Evolutionary conservation across 2,797 vertebrate genomes (phyloP).

Genomic region (Diceros bicornis): DNA sequence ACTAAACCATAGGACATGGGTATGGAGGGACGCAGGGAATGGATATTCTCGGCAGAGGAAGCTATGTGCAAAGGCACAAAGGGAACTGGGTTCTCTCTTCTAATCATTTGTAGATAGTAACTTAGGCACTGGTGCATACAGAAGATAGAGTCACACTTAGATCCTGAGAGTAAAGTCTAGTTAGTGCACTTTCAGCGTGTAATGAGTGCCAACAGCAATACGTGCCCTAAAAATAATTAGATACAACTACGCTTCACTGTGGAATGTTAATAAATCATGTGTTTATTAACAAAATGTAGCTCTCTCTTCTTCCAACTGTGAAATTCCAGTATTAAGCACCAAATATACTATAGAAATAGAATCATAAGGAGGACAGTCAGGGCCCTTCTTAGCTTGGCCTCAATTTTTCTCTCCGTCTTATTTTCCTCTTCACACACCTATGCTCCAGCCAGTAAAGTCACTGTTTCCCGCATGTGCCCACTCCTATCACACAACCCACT

Average conservation of each 20-base stretch:
- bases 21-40: not conserved
- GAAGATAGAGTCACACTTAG: not conserved
- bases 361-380: not conserved
- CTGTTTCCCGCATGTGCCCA: not conserved
- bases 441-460: not conserved
- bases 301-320: not conserved
- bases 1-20: not conserved
- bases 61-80: not conserved
- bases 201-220: not conserved
- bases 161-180: not conserved
- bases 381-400: not conserved
- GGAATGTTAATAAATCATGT: not conserved
- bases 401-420: not conserved
- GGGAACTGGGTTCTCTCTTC: not conserved
- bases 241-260: not conserved
- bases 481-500: not conserved
- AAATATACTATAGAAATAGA: not conserved
- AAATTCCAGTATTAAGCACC: constrained; percentile 8
- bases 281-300: not conserved
- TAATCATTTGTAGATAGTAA: not conserved
- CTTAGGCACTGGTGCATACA: not conserved
- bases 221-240: not conserved
- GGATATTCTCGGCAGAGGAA: not conserved
- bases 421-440: not conserved
- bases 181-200: not conserved